These are phyloP conservation scores for Parascotia fuliginaria DNA, from an alignment of 2,888 invertebrate species.

Conservation along the genomic window DNA sequence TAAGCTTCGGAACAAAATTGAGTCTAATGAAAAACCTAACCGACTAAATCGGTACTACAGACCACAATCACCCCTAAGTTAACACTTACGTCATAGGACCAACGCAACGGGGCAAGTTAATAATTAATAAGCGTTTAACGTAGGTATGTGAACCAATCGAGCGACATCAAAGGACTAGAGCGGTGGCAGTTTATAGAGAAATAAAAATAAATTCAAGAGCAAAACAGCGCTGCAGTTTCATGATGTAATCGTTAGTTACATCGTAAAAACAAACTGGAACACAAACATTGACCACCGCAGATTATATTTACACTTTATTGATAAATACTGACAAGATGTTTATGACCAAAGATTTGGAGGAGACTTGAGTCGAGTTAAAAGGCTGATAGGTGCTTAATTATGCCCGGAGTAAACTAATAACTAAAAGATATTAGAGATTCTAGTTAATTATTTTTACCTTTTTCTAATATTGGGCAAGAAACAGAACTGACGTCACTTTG, in stretches of 20 bases:
- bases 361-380: too few relatives aligned
- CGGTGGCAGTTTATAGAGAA: slow-evolving; percentile 28
- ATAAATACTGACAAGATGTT: slow-evolving; percentile 35
- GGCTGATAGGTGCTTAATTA: too few relatives aligned
- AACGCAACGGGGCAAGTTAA: slow-evolving; percentile 9
- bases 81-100: background rate
- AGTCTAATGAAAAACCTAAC: background rate
- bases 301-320: slow-evolving; percentile 37
- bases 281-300: slow-evolving; percentile 35
- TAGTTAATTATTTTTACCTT: too few relatives aligned
- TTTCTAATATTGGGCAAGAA: too few relatives aligned
- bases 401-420: too few relatives aligned
- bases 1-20: too few relatives aligned
- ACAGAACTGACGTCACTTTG: too few relatives aligned
- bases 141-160: slow-evolving; percentile 35
- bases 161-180: slow-evolving; percentile 46
- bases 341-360: slow-evolving; percentile 20
- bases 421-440: background rate
- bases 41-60: too few relatives aligned
- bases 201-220: slow-evolving; percentile 50
- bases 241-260: slow-evolving; percentile 53
- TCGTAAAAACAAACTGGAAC: slow-evolving; percentile 58
- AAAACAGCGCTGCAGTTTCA: slow-evolving; percentile 46
- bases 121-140: slow-evolving; percentile 40
- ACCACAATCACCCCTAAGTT: too few relatives aligned